Conservation (phyloP, 2,113 vertebrate genomes). For the Lepidiolamprologus cunningtoni region DNA sequence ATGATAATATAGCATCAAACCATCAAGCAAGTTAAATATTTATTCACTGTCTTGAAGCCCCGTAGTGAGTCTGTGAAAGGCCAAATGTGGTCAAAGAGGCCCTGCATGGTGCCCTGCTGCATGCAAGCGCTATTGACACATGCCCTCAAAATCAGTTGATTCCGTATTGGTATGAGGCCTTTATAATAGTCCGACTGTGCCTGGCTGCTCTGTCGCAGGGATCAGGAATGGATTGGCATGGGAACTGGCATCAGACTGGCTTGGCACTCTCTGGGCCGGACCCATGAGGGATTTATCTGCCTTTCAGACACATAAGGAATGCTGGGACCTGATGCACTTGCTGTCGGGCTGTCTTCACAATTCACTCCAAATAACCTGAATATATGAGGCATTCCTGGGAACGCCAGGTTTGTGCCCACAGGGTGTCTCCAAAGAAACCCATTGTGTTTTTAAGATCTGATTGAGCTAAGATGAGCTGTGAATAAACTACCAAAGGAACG, state of each 20-base stretch:
- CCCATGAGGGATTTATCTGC: conserved; percentile 53
- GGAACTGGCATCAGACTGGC: conserved; percentile 48
- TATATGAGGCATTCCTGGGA: conserved; percentile 4
- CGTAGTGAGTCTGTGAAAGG: conserved; percentile 7
- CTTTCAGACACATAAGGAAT: conserved; percentile 53
- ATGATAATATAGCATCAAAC: neutral
- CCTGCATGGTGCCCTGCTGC: conserved; percentile 18
- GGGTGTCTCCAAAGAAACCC: neutral
- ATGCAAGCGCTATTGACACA: conserved; percentile 21
- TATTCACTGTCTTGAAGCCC: neutral
- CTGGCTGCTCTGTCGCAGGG: neutral
- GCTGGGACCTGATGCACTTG: conserved; percentile 34
- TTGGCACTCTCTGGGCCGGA: conserved; percentile 36
- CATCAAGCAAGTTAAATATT: neutral
- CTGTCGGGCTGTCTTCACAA: conserved; percentile 10
- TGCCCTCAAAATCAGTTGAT: neutral
- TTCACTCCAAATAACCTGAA: conserved; percentile 17
- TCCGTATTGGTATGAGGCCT: conserved; percentile 17
- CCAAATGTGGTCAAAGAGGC: conserved; percentile 29
- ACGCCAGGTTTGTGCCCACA: neutral
- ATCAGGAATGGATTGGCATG: conserved; percentile 56
- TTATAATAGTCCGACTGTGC: neutral
- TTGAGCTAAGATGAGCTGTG: conserved; percentile 30
- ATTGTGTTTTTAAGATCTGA: neutral
- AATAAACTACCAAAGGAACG: neutral